phyloP scores from a whole-genome alignment of 2,888 invertebrate species.

The Aphidius colemani region DNA sequence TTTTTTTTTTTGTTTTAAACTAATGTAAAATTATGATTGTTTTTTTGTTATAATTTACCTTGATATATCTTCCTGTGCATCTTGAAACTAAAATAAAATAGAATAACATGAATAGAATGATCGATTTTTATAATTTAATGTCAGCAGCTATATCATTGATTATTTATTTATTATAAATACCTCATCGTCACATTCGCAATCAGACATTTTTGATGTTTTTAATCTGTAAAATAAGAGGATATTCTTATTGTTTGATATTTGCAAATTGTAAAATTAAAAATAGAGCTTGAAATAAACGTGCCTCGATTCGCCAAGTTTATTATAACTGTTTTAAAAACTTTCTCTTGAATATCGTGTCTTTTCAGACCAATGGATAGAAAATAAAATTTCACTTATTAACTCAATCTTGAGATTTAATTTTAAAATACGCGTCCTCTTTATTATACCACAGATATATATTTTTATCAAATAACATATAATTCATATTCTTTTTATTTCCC shows the following conservation, averaged over 20 bases:
- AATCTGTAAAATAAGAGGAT: too few relatives aligned
- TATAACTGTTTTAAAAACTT: neutral
- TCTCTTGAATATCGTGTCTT: slow-evolving; percentile 10
- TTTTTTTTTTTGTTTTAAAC: neutral
- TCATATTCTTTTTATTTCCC: too few relatives aligned
- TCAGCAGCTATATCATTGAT: neutral
- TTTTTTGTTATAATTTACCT: slow-evolving; percentile 57
- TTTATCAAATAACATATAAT: too few relatives aligned
- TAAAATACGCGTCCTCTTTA: slow-evolving; percentile 5
- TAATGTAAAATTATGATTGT: neutral
- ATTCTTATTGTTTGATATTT: too few relatives aligned
- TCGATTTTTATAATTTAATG: neutral
- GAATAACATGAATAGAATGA: neutral
- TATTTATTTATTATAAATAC: too few relatives aligned
- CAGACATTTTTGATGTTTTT: too few relatives aligned
- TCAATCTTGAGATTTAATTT: slow-evolving; percentile 13
- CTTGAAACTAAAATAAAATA: slow-evolving; percentile 61
- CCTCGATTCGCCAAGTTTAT: too few relatives aligned
- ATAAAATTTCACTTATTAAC: slow-evolving; percentile 3
- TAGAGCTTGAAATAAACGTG: too few relatives aligned
- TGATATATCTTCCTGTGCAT: slow-evolving; percentile 61
- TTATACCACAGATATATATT: neutral
- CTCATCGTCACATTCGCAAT: too few relatives aligned
- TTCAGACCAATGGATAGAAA: slow-evolving; percentile 2
- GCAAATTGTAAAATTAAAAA: slow-evolving; percentile 5